These are phyloP conservation scores for Drosophila lowei DNA, from an alignment of 1,140 invertebrate genomes.

Conservation along the genomic window DNA sequence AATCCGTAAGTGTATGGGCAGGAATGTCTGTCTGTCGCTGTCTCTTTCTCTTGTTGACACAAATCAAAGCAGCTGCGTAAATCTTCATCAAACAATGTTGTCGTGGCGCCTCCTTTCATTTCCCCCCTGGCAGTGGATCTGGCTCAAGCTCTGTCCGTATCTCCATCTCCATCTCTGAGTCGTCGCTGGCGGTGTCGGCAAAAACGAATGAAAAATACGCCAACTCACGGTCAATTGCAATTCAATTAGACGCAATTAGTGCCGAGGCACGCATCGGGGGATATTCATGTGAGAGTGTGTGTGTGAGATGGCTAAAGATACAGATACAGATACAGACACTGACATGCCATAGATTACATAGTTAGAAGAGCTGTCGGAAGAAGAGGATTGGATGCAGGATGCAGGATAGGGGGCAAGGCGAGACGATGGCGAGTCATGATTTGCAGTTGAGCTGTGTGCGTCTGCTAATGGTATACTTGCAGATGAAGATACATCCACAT, in stretches of 20 bases:
- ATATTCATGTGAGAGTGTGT: constrained; percentile 32
- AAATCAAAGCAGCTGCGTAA: constrained; percentile 78
- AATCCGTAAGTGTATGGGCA: too few species aligned
- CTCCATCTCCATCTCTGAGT: constrained; percentile 28
- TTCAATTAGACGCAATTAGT: constrained; percentile 81
- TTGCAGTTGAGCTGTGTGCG: constrained; percentile 46
- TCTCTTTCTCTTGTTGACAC: constrained; percentile 63
- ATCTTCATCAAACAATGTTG: constrained; percentile 69
- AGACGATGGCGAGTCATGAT: constrained; percentile 39
- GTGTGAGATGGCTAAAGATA: constrained; percentile 30
- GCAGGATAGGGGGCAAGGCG: not conserved
- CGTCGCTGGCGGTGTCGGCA: constrained; percentile 37
- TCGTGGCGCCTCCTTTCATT: constrained; percentile 13
- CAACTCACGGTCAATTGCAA: constrained; percentile 80
- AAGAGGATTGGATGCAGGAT: not conserved
- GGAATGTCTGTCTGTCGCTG: constrained; percentile 25
- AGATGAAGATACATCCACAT: constrained; percentile 54
- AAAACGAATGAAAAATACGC: constrained; percentile 75
- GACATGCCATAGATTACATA: constrained; percentile 77
- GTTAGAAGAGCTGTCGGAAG: constrained; percentile 46
- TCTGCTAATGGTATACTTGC: constrained; percentile 43
- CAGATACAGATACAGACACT: constrained; percentile 35
- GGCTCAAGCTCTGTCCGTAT: constrained; percentile 8
- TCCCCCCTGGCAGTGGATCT: constrained; percentile 1
- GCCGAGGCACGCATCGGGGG: constrained; percentile 62